Evolutionary conservation across 2,888 invertebrate species (phyloP).

Genomic region (Orgyia antiqua): DNA sequence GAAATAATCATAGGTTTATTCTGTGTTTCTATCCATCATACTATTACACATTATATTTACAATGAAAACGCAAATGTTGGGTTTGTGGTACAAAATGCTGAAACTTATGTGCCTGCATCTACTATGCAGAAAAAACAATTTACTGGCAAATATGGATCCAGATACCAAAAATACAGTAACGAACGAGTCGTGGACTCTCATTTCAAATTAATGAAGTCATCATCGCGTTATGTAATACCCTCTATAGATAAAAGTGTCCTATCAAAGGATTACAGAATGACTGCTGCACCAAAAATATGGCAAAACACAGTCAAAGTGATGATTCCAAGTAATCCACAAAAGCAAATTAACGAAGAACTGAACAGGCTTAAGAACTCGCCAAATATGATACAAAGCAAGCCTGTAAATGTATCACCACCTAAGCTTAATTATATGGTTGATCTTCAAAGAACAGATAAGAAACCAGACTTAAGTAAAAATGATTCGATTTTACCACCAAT

Average conservation of each 20-base stretch:
- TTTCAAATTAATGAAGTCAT: constrained; percentile 36
- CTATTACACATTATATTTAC: no score
- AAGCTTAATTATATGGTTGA: not conserved
- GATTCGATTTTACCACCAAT: constrained; percentile 5
- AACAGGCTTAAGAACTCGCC: not conserved
- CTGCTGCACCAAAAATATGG: constrained; percentile 13
- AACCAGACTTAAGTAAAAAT: not conserved
- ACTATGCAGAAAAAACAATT: constrained; percentile 32
- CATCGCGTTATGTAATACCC: constrained; percentile 3
- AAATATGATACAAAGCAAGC: not conserved
- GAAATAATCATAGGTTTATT: constrained; percentile 28
- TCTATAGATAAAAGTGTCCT: constrained; percentile 4
- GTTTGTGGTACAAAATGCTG: constrained; percentile 30
- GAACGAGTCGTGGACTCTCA: constrained; percentile 41
- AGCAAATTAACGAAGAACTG: not conserved
- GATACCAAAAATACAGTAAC: constrained; percentile 25
- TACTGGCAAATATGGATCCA: constrained; percentile 24
- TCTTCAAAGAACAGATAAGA: not conserved
- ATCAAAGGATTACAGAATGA: constrained; percentile 10
- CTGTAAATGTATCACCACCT: not conserved
- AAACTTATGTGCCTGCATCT: constrained; percentile 15
- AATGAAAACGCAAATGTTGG: constrained; percentile 36
- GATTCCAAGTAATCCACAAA: not conserved
- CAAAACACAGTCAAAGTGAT: constrained; percentile 5
- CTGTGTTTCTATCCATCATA: no score